Percentiles rank a stretch among this genome's conserved stretches.
Evolutionary conservation across 2,797 vertebrate genomes (phyloP).

Genomic region (Urocyon cinereoargenteus): DNA sequence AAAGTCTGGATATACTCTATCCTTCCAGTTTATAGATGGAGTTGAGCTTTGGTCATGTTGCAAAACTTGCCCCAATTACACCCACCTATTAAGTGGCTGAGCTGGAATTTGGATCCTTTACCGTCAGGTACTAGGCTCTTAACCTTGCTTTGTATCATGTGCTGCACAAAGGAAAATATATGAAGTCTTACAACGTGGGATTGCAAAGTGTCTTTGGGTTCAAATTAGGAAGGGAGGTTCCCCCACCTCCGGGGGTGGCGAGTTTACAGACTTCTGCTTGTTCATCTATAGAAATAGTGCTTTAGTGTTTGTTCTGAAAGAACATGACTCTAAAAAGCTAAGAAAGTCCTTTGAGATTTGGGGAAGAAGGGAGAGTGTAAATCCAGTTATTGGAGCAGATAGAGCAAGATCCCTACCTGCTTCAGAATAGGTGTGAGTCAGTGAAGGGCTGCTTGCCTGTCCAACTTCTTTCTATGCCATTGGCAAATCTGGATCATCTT

Average conservation of each 20-base stretch:
- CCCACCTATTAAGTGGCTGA: neutral
- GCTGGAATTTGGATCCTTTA: slow-evolving; percentile 34
- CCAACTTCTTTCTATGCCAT: neutral
- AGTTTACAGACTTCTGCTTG: neutral
- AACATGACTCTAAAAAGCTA: neutral
- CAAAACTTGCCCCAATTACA: neutral
- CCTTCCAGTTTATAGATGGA: neutral
- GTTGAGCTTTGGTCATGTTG: neutral
- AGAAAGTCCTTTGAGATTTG: neutral
- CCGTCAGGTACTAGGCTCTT: neutral
- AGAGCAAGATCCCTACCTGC: neutral
- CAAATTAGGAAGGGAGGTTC: neutral
- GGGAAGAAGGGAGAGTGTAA: neutral
- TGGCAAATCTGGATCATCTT: neutral
- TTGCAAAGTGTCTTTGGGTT: slow-evolving; percentile 1
- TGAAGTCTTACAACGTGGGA: neutral
- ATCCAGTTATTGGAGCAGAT: neutral
- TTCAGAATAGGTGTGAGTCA: neutral
- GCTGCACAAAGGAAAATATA: neutral
- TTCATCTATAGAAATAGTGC: neutral
- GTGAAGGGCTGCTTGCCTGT: neutral
- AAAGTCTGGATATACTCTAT: neutral
- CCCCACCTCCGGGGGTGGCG: neutral
- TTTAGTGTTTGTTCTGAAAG: neutral
- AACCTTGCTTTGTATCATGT: neutral